Evolutionary conservation across 1,140 invertebrate genomes (phyloP).

Genomic region (Drosophila athabasca): DNA sequence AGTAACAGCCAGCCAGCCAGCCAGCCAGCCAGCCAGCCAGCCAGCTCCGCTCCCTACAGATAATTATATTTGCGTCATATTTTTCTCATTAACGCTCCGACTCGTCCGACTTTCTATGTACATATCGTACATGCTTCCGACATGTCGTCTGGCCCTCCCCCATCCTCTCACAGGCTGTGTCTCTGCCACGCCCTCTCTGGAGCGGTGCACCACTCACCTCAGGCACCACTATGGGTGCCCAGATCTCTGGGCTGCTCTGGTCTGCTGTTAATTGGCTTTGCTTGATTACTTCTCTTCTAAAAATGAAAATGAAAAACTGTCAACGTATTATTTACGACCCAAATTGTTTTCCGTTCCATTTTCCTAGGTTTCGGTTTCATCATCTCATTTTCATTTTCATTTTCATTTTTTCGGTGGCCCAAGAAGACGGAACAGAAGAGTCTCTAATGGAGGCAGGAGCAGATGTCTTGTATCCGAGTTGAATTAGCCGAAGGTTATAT

Average conservation of each 20-base stretch:
- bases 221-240: constrained; percentile 6
- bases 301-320: constrained; percentile 82
- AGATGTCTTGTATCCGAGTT: constrained; percentile 44
- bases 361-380: constrained; percentile 16
- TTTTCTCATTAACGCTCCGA: constrained; percentile 72
- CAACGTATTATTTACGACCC: constrained; percentile 75
- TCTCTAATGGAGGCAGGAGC: constrained; percentile 39
- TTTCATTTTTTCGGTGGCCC: neutral
- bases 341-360: constrained; percentile 48
- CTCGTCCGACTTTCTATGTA: constrained; percentile 51
- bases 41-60: constrained; percentile 55
- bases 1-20: neutral
- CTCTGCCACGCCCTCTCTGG: constrained; percentile 40
- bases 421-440: constrained; percentile 10
- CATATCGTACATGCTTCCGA: constrained; percentile 21
- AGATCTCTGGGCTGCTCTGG: neutral
- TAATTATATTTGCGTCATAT: constrained; percentile 83
- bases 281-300: constrained; percentile 79
- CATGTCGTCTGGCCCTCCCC: constrained; percentile 19
- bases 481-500: constrained; percentile 1
- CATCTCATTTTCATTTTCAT: no score
- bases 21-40: constrained; percentile 1
- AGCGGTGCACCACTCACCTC: constrained; percentile 45
- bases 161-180: neutral
- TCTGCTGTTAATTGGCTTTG: constrained; percentile 75